Base-by-base conservation (phyloP, 1,140 invertebrate species). In the Heliconius himera region DNA sequence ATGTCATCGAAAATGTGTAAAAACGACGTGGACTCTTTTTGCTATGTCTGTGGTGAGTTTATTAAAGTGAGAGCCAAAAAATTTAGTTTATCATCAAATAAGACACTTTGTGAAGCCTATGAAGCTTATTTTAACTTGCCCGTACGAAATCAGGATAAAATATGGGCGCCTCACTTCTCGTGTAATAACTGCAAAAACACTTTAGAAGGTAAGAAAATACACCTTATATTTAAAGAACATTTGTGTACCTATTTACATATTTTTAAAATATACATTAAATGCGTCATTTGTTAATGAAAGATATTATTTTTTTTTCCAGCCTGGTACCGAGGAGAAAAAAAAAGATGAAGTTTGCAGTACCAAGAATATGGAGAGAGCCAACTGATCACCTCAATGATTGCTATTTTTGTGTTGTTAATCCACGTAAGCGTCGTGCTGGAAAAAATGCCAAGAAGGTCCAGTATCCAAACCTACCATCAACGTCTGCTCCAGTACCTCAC, bases 321-420 rank as follows among this genome's bases (percentile, higher is more conserved):
- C 13, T 81, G 82, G 82, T 83, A 83, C 56, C 82, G 77, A 76
- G 60, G 82, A 38, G 82, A 81, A 79, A 74, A 81, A 82, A 79
- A 70, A 74, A 46, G 8, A 81, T 81, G 77, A 81, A 83, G 70
- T 83, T 83, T 81, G 79, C 82, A 76, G 79, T 79, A 38, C 79
- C 79, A 56, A 79, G 82, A 79, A 77, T 81, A 46, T 81, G 74
- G 79, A 79, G 82, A 56, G 77, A 83, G n/a, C 77, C 77, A 3
- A 77, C 38, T 73, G 54, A 78, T 73, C 74, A 79, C n/a, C 22
- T 49, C 56, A 46, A 29, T 46, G 70, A 78, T 51, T 78, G 76
- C 20, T 78, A 78, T 18, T 74, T 76, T 73, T 77, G 36, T 18
- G 29, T 72, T 74, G 54, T 72, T 46, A 75, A 78, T 49, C 49